phyloP scores from a whole-genome alignment of 2,797 vertebrate genomes.

The Aphelocoma californica region DNA sequence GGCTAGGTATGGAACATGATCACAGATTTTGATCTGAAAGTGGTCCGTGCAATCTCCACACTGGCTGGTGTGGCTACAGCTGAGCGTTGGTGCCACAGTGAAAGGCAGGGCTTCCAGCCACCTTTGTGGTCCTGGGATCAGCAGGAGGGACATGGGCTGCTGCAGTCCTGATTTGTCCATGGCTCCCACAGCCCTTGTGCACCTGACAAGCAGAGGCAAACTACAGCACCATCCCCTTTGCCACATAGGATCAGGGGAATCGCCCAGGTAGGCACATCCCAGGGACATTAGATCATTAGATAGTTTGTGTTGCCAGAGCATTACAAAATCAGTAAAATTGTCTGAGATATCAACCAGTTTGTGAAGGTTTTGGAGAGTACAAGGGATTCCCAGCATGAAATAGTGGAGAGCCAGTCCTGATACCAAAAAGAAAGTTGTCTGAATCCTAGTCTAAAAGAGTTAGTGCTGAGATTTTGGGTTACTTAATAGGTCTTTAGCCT shows the following conservation, averaged over 20 bases:
- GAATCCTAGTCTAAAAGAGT: not conserved
- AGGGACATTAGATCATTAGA: not conserved
- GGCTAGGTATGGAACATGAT: not conserved
- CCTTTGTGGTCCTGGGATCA: not conserved
- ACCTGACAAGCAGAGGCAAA: not conserved
- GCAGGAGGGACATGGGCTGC: not conserved
- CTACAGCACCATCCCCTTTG: not conserved
- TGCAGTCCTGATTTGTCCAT: not conserved
- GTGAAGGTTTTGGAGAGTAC: not conserved
- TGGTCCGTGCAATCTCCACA: rapidly evolving
- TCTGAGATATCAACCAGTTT: not conserved
- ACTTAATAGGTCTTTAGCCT: not conserved
- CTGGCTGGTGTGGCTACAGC: not conserved
- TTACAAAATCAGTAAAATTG: not conserved
- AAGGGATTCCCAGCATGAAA: not conserved
- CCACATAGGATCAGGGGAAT: not conserved
- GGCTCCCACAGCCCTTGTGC: not conserved
- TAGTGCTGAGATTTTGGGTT: not conserved
- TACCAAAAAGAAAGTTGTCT: not conserved
- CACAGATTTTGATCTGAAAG: not conserved
- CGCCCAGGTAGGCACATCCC: not conserved
- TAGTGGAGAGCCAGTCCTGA: not conserved
- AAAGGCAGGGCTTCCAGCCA: not conserved
- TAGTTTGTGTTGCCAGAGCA: not conserved
- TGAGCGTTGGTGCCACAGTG: not conserved